Base-by-base conservation (phyloP, 2,888 invertebrate genomes). In the Cryptocephalus primarius region DNA sequence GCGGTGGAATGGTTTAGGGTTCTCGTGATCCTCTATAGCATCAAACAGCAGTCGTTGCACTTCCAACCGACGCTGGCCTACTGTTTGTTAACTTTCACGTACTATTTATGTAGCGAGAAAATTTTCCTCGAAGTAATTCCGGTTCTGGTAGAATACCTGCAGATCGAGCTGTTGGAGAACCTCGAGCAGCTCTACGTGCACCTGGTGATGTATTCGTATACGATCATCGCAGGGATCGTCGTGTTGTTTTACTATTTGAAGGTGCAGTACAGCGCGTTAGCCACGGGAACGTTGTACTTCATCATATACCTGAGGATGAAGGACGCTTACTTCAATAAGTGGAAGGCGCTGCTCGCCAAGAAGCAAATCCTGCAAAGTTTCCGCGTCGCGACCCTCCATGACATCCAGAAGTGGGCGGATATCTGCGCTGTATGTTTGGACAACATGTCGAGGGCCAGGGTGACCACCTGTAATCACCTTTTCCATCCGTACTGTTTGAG, bases 1-100 rank as follows among this genome's bases (percentile, higher is more conserved):
- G 78, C 84, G 1, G 71, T 87, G 40, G 86, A 87, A 66, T 85
- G 85, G 82, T 82, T 83, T 9, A 87, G 87, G 68, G 84, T 84
- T 0, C 78, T 86, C 36, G 56, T 68, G 4, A 59, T 69, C 6
- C 64, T 70, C 4, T 40, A 86, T 31, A 85, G 84, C 33, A 65
- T 86, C 46, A 81, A 82, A 60, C 83, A 85, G 65, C 85, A 84
- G 22, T 71, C 85, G 32, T 78, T 85, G 48, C 75, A 84, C 60
- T 86, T 82, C 66, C 73, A 76, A 43, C 85, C 85, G 0, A 79
- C 82, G 10, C 67, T 76, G 0, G 43, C 74, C 1, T 86, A 85
- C 64, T 78, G 79, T 4, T 51, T 75, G 1, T 64, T 82, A 22
- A 85, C 86, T 0, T 79, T 79, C 58, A 61, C 72, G 1, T 87